phyloP scores from a whole-genome alignment of 2,113 vertebrate genomes.

The Nothoprocta perdicaria region DNA sequence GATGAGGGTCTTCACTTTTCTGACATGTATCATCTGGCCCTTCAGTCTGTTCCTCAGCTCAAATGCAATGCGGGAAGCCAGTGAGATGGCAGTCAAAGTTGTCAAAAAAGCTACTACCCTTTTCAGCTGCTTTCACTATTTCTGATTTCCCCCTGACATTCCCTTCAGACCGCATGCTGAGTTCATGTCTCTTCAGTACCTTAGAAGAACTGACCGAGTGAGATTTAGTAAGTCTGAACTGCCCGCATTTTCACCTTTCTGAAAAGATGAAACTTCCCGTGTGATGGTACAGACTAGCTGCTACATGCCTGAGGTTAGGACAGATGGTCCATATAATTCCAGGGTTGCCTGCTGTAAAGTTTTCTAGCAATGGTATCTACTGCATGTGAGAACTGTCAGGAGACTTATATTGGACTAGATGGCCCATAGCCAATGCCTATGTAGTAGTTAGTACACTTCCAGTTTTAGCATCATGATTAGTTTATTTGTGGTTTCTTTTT shows the following conservation, averaged over 20 bases:
- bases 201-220: neutral
- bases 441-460: neutral
- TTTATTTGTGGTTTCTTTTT: neutral
- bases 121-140: neutral
- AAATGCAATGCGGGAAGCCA: neutral
- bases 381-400: neutral
- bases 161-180: neutral
- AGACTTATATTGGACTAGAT: neutral
- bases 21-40: neutral
- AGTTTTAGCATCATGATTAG: neutral
- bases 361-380: neutral
- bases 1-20: neutral
- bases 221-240: constrained; percentile 1
- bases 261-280: neutral
- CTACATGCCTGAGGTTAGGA: neutral
- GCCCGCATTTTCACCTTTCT: neutral
- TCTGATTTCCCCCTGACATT: constrained; percentile 15
- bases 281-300: neutral
- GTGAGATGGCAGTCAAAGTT: neutral
- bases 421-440: neutral
- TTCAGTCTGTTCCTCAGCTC: neutral
- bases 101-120: neutral
- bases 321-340: neutral
- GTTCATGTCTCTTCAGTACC: constrained; percentile 17
- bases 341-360: neutral